phyloP scores from a whole-genome alignment of 1,140 invertebrate genomes.

The Papilio machaon region DNA sequence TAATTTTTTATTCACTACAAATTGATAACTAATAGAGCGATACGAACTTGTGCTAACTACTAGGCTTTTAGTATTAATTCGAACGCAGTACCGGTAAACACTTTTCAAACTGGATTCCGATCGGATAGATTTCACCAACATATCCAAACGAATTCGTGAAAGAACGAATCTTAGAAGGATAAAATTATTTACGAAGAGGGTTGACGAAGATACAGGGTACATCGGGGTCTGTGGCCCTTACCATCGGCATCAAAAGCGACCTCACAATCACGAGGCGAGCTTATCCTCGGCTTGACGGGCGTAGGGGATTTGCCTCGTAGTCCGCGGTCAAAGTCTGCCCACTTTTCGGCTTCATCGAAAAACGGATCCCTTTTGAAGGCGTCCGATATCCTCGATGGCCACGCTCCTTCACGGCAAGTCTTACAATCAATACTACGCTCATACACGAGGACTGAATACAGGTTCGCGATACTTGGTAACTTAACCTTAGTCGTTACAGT shows the following conservation, averaged over 20 bases:
- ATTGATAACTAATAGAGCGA: background rate
- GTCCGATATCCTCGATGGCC: slow-evolving; percentile 73
- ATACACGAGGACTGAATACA: slow-evolving; percentile 42
- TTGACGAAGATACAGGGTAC: slow-evolving; percentile 69
- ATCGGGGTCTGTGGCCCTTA: slow-evolving; percentile 79
- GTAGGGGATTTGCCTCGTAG: slow-evolving; percentile 84
- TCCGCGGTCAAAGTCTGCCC: slow-evolving; percentile 78
- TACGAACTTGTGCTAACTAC: slow-evolving; percentile 45
- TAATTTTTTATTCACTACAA: slow-evolving; percentile 51
- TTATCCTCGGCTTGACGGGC: slow-evolving; percentile 86
- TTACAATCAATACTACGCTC: slow-evolving; percentile 70
- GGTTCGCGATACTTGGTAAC: slow-evolving; percentile 10
- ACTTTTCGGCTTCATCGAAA: slow-evolving; percentile 81
- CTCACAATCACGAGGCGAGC: slow-evolving; percentile 84
- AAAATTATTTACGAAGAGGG: slow-evolving; percentile 50
- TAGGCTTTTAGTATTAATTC: slow-evolving; percentile 36
- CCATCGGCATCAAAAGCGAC: slow-evolving; percentile 87
- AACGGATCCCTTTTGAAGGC: slow-evolving; percentile 77
- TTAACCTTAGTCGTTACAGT: slow-evolving; percentile 42
- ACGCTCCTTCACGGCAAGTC: slow-evolving; percentile 78
- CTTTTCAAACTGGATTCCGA: slow-evolving; percentile 16
- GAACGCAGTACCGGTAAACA: slow-evolving; percentile 41
- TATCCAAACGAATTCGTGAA: slow-evolving; percentile 31
- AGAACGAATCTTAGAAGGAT: slow-evolving; percentile 35
- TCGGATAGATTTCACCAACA: background rate